Conservation (phyloP, 1,140 invertebrate species). For the Cheumatopsyche charites region DNA sequence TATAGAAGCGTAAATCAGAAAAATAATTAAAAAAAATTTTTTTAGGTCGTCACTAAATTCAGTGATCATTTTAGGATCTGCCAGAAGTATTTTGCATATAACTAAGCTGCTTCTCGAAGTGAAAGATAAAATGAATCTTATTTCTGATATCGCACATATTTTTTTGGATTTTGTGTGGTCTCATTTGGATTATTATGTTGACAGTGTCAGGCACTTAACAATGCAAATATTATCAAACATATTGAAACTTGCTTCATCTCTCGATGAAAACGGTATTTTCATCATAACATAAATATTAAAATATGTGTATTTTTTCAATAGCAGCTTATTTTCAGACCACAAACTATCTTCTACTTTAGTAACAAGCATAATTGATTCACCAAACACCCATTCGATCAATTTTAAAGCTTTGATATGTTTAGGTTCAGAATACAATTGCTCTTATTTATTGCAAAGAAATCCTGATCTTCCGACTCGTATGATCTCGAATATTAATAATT, state of each 20-base stretch:
- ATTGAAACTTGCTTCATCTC: conserved; percentile 52
- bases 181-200: conserved; percentile 63
- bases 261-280: conserved; percentile 52
- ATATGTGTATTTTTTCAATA: conserved; percentile 24
- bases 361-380: conserved; percentile 27
- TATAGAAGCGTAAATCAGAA: too few relatives aligned
- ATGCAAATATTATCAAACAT: conserved; percentile 56
- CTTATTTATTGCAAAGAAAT: conserved; percentile 47
- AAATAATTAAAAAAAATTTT: too few relatives aligned
- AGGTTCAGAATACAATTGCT: conserved; percentile 41
- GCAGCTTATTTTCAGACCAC: conserved; percentile 23
- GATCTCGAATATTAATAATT: conserved; percentile 46
- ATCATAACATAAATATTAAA: too few relatives aligned
- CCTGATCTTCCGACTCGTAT: conserved; percentile 48
- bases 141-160: conserved; percentile 45
- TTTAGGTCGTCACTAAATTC: conserved; percentile 55
- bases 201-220: conserved; percentile 64
- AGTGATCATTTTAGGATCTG: conserved; percentile 52
- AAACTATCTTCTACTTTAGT: conserved; percentile 37
- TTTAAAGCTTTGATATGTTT: conserved; percentile 40
- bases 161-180: conserved; percentile 57
- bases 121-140: conserved; percentile 15
- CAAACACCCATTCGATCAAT: conserved; percentile 40
- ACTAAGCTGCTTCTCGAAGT: conserved; percentile 50
- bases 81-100: conserved; percentile 52